Conservation (phyloP, 2,797 vertebrate species). For the Acestrorhynchus altus region DNA sequence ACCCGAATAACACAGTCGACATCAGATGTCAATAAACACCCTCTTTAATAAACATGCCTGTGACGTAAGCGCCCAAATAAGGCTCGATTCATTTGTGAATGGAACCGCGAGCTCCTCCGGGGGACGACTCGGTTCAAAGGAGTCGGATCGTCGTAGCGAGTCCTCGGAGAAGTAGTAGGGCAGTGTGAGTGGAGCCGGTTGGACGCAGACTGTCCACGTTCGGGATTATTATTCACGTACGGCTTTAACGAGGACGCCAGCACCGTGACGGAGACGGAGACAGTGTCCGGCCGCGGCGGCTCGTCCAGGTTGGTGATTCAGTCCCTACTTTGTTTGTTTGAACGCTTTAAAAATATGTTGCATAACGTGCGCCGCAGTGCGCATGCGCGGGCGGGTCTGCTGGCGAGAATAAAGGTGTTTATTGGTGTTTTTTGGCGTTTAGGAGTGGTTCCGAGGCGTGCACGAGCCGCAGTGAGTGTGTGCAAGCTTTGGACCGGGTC, state of each 20-base stretch:
- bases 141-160: neutral
- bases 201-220: constrained; percentile 4
- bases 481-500: no score
- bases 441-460: neutral
- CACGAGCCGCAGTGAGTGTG: neutral
- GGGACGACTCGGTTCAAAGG: neutral
- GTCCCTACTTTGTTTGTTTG: neutral
- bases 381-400: constrained; percentile 64
- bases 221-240: neutral
- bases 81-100: constrained; percentile 3
- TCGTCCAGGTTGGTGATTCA: constrained; percentile 66
- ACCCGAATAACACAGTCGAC: no score
- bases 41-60: no score
- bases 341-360: constrained; percentile 63
- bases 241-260: neutral
- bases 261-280: neutral
- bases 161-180: neutral
- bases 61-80: no score
- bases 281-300: neutral
- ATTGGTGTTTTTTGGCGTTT: constrained; percentile 22
- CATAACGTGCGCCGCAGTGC: constrained; percentile 64
- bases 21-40: no score
- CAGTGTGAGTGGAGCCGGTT: constrained; percentile 44
- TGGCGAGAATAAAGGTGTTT: constrained; percentile 31
- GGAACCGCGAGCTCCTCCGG: neutral